Evolutionary conservation across 1,140 invertebrate species (phyloP).

Genomic region (Sminthurides bifidus): DNA sequence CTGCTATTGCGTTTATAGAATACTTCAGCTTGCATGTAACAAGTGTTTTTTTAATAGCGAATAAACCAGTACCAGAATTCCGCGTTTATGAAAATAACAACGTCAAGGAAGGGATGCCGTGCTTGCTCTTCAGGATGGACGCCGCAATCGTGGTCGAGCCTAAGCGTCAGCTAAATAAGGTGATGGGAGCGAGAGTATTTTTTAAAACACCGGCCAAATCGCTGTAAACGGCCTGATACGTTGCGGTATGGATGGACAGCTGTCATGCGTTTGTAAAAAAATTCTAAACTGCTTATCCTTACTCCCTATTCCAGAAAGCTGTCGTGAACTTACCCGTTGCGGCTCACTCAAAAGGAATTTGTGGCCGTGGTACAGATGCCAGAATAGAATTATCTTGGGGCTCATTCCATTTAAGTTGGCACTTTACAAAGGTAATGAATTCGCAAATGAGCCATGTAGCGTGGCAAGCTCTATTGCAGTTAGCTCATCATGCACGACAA

Average conservation of each 20-base stretch:
- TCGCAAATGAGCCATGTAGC: not conserved
- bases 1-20: no score
- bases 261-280: no score
- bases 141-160: conserved; percentile 25
- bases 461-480: not conserved
- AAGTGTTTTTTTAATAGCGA: no score
- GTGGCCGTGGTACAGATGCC: conserved; percentile 28
- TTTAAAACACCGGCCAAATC: not conserved
- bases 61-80: conserved; percentile 18
- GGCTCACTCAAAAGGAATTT: conserved; percentile 22
- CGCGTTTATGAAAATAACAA: conserved; percentile 15
- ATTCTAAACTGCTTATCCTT: no score
- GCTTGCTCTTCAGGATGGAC: conserved; percentile 27
- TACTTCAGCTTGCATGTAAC: no score
- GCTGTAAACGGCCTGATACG: not conserved
- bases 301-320: conserved; percentile 22
- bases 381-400: conserved; percentile 25
- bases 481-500: no score
- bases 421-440: conserved; percentile 27
- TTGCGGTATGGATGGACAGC: no score
- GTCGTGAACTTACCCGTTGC: conserved; percentile 19
- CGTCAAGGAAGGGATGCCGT: conserved; percentile 19
- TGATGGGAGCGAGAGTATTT: conserved; percentile 6
- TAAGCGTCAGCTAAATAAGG: conserved; percentile 26
- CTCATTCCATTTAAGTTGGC: conserved; percentile 25